phyloP scores from a whole-genome alignment of 2,888 invertebrate species.

The Eudemis profundana region DNA sequence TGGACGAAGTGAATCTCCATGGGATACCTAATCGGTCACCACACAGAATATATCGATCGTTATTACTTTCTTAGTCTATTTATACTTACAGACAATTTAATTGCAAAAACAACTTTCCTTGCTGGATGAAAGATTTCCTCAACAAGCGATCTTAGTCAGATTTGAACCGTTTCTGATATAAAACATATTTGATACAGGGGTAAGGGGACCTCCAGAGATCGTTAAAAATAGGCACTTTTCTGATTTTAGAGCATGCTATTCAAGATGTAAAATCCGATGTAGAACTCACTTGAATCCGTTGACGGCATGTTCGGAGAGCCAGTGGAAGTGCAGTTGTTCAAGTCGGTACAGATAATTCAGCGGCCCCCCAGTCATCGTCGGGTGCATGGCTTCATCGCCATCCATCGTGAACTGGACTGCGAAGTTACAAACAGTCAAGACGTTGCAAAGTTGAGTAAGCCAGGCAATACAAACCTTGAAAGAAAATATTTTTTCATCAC shows the following conservation, averaged over 20 bases:
- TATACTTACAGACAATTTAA: neutral
- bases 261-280: too few relatives aligned
- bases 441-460: neutral
- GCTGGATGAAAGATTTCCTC: too few relatives aligned
- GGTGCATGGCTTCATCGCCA: slow-evolving; percentile 67
- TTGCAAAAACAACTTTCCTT: too few relatives aligned
- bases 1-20: slow-evolving; percentile 79
- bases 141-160: too few relatives aligned
- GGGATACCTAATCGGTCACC: slow-evolving; percentile 60
- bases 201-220: too few relatives aligned
- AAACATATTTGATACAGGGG: too few relatives aligned
- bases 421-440: neutral
- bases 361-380: slow-evolving; percentile 84
- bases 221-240: too few relatives aligned
- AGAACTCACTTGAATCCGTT: slow-evolving; percentile 74
- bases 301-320: slow-evolving; percentile 94
- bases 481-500: too few relatives aligned
- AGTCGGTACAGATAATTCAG: slow-evolving; percentile 85
- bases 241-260: too few relatives aligned
- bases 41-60: neutral
- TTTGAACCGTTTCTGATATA: too few relatives aligned
- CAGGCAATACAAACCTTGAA: too few relatives aligned
- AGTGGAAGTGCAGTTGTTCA: slow-evolving; percentile 93
- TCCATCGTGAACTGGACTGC: slow-evolving; percentile 76
- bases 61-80: too few relatives aligned